Evolutionary conservation across 1,140 invertebrate genomes (phyloP).

Genomic region (Mesaphorura yosii): DNA sequence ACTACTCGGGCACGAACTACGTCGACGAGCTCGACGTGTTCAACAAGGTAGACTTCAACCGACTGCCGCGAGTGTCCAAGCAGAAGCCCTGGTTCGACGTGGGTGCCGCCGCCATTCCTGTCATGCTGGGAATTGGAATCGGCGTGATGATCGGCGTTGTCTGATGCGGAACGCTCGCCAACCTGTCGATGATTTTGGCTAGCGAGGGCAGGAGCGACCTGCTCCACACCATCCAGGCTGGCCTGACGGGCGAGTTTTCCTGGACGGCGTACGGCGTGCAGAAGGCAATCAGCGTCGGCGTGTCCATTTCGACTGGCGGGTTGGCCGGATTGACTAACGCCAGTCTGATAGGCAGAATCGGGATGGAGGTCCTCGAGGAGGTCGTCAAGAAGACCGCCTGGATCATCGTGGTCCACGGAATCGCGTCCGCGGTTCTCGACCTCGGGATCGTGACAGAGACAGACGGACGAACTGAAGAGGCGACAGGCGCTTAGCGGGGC

Average conservation of each 20-base stretch:
- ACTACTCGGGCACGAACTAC: too few relatives aligned
- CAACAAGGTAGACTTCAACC: too few relatives aligned
- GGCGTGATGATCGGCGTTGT: slow-evolving; percentile 3
- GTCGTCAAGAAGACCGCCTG: background rate
- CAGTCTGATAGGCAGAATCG: background rate
- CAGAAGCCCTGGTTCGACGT: too few relatives aligned
- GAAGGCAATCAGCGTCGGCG: slow-evolving; percentile 6
- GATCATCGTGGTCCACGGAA: background rate
- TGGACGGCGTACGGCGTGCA: slow-evolving; percentile 7
- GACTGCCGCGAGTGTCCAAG: too few relatives aligned
- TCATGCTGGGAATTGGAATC: too few relatives aligned
- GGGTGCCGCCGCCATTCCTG: too few relatives aligned
- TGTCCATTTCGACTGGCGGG: background rate
- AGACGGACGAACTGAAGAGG: too few relatives aligned
- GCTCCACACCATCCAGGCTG: background rate
- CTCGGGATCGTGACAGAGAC: too few relatives aligned
- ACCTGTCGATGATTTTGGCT: slow-evolving; percentile 2
- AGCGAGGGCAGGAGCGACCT: slow-evolving; percentile 12
- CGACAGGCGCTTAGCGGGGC: too few relatives aligned
- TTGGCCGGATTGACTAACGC: background rate
- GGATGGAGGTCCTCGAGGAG: background rate
- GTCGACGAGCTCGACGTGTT: too few relatives aligned
- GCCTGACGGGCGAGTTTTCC: slow-evolving; percentile 2
- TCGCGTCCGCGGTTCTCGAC: too few relatives aligned
- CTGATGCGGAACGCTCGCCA: background rate